phyloP scores from a whole-genome alignment of 2,113 vertebrate genomes.

The Gyps fulvus region DNA sequence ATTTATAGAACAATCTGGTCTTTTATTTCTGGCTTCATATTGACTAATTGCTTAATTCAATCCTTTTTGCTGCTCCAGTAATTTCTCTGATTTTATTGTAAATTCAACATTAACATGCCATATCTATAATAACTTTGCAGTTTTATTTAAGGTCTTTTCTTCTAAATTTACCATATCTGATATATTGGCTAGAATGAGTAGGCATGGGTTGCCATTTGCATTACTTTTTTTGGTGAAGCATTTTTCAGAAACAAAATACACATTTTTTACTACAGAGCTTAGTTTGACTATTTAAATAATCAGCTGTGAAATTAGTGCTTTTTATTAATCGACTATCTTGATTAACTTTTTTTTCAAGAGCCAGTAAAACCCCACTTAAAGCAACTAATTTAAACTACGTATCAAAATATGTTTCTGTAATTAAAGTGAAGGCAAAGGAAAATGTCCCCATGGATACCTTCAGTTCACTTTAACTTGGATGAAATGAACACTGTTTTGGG shows the following conservation, averaged over 20 bases:
- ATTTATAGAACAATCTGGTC: not conserved
- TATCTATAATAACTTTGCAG: not conserved
- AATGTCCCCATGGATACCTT: not conserved
- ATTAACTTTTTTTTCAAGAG: not conserved
- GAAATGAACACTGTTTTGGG: not conserved
- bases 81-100: slow-evolving; percentile 1
- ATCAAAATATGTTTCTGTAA: not conserved
- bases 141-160: not conserved
- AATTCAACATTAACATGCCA: not conserved
- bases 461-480: not conserved
- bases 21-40: not conserved
- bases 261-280: not conserved
- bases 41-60: not conserved
- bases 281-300: not conserved
- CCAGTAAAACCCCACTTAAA: not conserved
- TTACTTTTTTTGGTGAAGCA: not conserved
- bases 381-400: not conserved
- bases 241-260: not conserved
- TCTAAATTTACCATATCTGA: not conserved
- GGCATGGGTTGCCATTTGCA: not conserved
- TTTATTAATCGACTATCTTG: not conserved
- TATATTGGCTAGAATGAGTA: not conserved
- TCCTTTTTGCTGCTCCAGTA: not conserved
- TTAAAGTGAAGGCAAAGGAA: not conserved
- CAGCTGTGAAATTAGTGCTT: not conserved